Percentiles rank a stretch among this genome's conserved stretches.
These are phyloP conservation scores for Callyntrura sp. DNA, from an alignment of 2,888 invertebrate genomes.

Conservation along the genomic window DNA sequence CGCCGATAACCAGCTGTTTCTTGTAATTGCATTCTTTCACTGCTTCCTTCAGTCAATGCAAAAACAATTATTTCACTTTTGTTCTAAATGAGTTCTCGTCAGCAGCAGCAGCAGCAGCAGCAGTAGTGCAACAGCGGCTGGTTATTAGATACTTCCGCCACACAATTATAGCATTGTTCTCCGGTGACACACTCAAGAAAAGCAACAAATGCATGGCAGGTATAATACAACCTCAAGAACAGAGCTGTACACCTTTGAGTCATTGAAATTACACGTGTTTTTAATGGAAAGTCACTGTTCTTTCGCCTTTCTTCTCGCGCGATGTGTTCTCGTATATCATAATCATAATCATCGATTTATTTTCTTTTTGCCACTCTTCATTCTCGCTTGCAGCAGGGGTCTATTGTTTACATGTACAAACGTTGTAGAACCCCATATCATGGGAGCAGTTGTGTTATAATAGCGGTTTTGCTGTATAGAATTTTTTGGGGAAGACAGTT, in stretches of 20 bases:
- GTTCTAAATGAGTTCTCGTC: conserved; percentile 18
- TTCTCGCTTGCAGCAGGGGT: conserved; percentile 4
- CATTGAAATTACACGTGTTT: not conserved
- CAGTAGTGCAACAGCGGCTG: not conserved
- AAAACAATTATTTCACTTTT: conserved; percentile 51
- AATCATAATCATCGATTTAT: conserved; percentile 45
- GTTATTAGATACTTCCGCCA: conserved; percentile 18
- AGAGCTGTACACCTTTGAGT: not conserved
- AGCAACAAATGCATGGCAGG: conserved; percentile 34
- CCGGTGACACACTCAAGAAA: not conserved
- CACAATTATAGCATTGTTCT: not conserved
- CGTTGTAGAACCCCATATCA: too few relatives aligned
- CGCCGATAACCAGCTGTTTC: conserved; percentile 58
- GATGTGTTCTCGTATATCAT: not conserved
- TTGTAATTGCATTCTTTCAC: conserved; percentile 53
- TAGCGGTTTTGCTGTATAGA: not conserved
- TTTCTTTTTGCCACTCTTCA: not conserved
- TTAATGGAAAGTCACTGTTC: not conserved
- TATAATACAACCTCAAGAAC: conserved; percentile 1
- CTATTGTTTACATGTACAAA: not conserved
- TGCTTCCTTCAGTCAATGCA: conserved; percentile 3
- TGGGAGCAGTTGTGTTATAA: too few relatives aligned
- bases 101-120: not conserved
- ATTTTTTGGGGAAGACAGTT: too few relatives aligned
- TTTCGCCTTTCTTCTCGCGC: not conserved